phyloP scores from a whole-genome alignment of 2,888 invertebrate species.

The Himalopsyche kuldschensis region DNA sequence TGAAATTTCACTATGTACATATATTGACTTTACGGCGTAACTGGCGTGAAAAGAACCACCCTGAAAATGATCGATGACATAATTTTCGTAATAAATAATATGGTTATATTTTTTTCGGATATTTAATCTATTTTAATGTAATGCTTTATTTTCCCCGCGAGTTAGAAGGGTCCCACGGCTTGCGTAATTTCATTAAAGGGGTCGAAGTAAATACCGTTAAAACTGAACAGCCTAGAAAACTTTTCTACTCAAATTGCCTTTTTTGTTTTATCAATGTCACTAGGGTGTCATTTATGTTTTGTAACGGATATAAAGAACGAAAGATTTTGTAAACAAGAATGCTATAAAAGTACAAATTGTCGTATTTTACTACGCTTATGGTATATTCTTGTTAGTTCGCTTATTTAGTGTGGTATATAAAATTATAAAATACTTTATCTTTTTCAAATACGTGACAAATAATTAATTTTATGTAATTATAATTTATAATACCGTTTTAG shows the following conservation, averaged over 20 bases:
- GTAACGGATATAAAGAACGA: not conserved
- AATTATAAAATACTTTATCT: not conserved
- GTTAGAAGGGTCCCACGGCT: not conserved
- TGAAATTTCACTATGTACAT: too few species aligned
- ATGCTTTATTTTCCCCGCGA: not conserved
- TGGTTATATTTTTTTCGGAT: not conserved
- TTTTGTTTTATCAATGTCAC: not conserved
- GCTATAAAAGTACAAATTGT: not conserved
- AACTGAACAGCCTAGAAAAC: not conserved
- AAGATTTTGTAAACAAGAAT: not conserved
- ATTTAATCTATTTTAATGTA: not conserved
- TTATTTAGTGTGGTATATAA: not conserved
- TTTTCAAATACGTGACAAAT: too few species aligned
- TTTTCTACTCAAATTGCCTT: not conserved
- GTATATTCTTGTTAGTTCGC: not conserved
- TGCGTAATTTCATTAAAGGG: not conserved
- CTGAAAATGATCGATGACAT: too few species aligned
- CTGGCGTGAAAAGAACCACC: too few species aligned
- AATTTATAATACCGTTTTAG: too few species aligned
- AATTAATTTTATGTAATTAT: too few species aligned
- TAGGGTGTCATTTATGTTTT: not conserved
- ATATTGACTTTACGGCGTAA: too few species aligned
- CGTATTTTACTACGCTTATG: not conserved
- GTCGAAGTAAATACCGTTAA: not conserved
- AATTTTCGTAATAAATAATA: not conserved